Evolutionary conservation across 2,113 vertebrate species (phyloP), one percentile per base, ranked within the genome.

Genomic region (Promerops cafer): DNA sequence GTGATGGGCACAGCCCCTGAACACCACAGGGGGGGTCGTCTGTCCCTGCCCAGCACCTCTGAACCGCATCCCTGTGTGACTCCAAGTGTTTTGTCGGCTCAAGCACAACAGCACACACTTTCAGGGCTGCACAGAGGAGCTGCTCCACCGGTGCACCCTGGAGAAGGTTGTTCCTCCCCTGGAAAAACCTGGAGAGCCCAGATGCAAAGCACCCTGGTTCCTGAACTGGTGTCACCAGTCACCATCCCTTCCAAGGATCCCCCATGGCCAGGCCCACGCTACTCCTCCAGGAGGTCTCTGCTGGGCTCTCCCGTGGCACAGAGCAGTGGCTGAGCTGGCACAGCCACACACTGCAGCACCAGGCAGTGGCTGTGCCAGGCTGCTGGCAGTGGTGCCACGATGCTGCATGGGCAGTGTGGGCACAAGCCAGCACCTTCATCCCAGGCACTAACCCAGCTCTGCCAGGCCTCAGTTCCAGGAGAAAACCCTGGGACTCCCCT

Each of bases 1-100:
- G 27, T 1, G 6, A 20, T 3, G 50, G 70, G 49, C 59, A 83
- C 3, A 3, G 68, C 6, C 50, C 53, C 45, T 57, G 1, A 1
- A 20, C 17, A 24, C 4, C 1, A 3, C 4, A 0, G 28, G 1
- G 18, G 18, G 16, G 8, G 1, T 54, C 30, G 10, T 16, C 77
- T 64, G 59, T 53, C 47, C 37, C 39, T 53, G 47, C 22, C 22
- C 4, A 2, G 16, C 24, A 47, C 45, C 35, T 83, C 83, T 3
- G 1, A 54, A 47, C 30, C 33, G 42, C 10, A 2, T 33, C 52
- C 24, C 39, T 10, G 0, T 3, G 0, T 11, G 26, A 40, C 23
- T 72, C 30, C 75, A 35, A 42, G 39, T 16, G 44, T 11, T 54
- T 9, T 16, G 26, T 47, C 5, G 1, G 33, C 68, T 72, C 35